A percentile compares a stretch with the other conserved stretches of the same genome.
phyloP scores from a whole-genome alignment of 2,113 vertebrate genomes.

The Istiophorus platypterus region DNA sequence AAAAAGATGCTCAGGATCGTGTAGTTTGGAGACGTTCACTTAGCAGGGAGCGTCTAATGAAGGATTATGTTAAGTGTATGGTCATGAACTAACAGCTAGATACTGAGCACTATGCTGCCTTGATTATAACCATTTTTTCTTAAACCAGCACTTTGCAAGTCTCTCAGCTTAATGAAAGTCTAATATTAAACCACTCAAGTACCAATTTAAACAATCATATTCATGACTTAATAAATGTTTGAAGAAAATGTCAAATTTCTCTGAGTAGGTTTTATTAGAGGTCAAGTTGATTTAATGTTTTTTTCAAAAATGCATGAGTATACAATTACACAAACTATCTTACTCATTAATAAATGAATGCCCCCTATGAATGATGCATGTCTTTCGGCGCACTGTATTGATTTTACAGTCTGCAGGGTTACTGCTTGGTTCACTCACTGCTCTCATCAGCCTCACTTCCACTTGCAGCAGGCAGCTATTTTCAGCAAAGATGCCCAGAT shows the following conservation, averaged over 20 bases:
- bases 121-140: neutral
- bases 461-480: neutral
- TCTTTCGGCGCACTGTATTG: neutral
- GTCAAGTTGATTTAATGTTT: neutral
- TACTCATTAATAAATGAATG: neutral
- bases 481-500: neutral
- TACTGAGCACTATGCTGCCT: neutral
- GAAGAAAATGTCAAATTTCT: neutral
- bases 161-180: neutral
- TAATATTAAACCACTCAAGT: neutral
- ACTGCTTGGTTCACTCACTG: neutral
- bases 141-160: neutral
- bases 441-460: neutral
- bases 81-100: neutral
- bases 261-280: neutral
- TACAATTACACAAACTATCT: neutral
- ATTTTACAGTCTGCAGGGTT: neutral
- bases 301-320: neutral
- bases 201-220: neutral
- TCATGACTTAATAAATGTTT: constrained; percentile 12
- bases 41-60: neutral
- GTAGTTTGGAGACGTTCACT: neutral
- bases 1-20: neutral
- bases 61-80: neutral
- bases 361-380: neutral